phyloP scores from a whole-genome alignment of 2,113 vertebrate genomes.

The Gobius niger region DNA sequence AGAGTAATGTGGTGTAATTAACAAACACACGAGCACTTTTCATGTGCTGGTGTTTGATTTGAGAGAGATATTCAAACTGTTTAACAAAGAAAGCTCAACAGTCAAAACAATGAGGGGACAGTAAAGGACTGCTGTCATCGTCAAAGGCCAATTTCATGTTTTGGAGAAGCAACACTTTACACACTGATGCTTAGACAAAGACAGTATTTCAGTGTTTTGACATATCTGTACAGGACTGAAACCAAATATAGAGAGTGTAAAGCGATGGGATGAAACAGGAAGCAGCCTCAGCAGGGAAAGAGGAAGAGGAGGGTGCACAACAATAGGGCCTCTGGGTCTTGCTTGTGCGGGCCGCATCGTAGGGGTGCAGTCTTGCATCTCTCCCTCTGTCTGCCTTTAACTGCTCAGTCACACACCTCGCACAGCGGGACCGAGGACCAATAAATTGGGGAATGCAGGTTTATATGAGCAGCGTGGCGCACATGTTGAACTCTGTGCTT shows the following conservation, averaged over 20 bases:
- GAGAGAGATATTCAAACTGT: background rate
- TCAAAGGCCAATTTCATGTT: no score
- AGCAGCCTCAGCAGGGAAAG: conserved; percentile 9
- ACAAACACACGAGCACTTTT: background rate
- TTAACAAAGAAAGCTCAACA: background rate
- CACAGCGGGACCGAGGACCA: conserved; percentile 38
- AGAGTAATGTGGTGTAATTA: conserved; percentile 53
- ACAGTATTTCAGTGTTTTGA: background rate
- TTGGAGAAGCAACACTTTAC: background rate
- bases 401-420: conserved; percentile 41
- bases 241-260: background rate
- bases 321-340: conserved; percentile 59
- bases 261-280: conserved; percentile 14
- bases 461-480: conserved; percentile 19
- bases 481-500: conserved; percentile 21
- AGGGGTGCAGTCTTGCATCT: conserved; percentile 47
- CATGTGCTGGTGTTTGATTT: background rate
- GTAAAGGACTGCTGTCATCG: no score
- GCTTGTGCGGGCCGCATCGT: conserved; percentile 32
- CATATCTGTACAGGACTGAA: background rate
- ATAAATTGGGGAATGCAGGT: conserved; percentile 41
- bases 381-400: conserved; percentile 31
- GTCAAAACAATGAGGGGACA: background rate
- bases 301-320: conserved; percentile 45
- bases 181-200: background rate